Conservation (phyloP, 2,888 invertebrate species). For the Microctonus brassicae region DNA sequence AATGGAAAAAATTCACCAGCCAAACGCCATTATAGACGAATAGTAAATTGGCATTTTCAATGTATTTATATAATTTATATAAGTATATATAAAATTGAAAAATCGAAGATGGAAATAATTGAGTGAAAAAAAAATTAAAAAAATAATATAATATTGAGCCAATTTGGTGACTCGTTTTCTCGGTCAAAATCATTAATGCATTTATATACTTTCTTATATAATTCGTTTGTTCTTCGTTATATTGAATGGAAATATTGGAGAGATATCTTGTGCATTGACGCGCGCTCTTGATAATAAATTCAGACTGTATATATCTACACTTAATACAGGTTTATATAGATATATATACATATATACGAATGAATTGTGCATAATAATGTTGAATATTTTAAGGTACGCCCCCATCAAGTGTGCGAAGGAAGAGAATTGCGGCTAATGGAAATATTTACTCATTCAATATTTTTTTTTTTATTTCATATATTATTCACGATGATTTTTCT, state of each 20-base stretch:
- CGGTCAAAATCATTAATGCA: neutral
- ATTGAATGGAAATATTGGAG: neutral
- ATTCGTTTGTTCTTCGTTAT: constrained; percentile 5
- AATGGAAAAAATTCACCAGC: neutral
- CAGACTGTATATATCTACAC: neutral
- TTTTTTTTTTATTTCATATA: neutral
- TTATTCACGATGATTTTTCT: neutral
- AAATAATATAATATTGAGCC: neutral
- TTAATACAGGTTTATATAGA: neutral
- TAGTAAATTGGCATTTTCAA: neutral
- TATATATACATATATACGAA: neutral
- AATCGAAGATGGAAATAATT: neutral
- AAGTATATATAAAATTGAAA: neutral
- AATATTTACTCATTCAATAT: constrained; percentile 28
- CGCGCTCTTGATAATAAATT: neutral
- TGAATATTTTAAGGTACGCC: neutral
- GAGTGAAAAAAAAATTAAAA: neutral
- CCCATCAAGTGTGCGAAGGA: neutral
- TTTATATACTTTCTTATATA: neutral
- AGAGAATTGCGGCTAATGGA: constrained; percentile 15
- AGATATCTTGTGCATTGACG: neutral
- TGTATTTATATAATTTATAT: no score
- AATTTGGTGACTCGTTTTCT: neutral
- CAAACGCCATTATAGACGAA: neutral
- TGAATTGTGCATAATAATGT: constrained; percentile 5